Evolutionary conservation across 2,888 invertebrate species (phyloP).

Genomic region (Alsophila aescularia): DNA sequence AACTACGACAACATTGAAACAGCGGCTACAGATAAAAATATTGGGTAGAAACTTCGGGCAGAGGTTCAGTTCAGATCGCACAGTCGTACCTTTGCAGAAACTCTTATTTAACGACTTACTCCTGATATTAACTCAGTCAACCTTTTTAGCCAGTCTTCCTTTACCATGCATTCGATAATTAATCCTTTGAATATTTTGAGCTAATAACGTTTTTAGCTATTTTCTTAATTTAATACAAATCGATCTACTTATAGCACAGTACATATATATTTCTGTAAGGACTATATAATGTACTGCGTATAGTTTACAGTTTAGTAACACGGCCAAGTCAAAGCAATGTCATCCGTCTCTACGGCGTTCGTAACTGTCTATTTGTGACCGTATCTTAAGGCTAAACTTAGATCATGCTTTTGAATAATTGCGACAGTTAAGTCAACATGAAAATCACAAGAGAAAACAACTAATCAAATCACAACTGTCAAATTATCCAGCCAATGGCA

Average conservation of each 20-base stretch:
- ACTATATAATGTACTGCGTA: too few species aligned
- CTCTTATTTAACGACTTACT: conserved; percentile 38
- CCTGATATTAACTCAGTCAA: conserved; percentile 16
- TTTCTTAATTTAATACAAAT: too few species aligned
- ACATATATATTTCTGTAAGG: too few species aligned
- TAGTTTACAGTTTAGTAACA: too few species aligned
- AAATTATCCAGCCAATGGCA: conserved; percentile 31
- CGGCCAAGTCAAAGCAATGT: too few species aligned
- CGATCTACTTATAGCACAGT: too few species aligned
- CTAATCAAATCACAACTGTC: conserved; percentile 6
- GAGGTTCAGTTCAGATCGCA: conserved; percentile 11
- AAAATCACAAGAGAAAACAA: not conserved
- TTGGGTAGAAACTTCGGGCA: conserved; percentile 17
- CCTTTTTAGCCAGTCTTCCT: conserved; percentile 12
- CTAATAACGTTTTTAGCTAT: too few species aligned
- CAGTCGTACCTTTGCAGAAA: conserved; percentile 36
- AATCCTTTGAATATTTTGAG: too few species aligned
- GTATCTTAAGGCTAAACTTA: too few species aligned
- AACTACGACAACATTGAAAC: conserved; percentile 19
- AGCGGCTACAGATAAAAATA: conserved; percentile 26
- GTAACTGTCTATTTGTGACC: too few species aligned
- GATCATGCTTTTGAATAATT: too few species aligned
- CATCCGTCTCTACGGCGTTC: too few species aligned
- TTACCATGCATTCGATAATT: conserved; percentile 17
- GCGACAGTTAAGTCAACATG: not conserved